Conservation (phyloP, 2,113 vertebrate species). For the Tragulus kanchil region DNA sequence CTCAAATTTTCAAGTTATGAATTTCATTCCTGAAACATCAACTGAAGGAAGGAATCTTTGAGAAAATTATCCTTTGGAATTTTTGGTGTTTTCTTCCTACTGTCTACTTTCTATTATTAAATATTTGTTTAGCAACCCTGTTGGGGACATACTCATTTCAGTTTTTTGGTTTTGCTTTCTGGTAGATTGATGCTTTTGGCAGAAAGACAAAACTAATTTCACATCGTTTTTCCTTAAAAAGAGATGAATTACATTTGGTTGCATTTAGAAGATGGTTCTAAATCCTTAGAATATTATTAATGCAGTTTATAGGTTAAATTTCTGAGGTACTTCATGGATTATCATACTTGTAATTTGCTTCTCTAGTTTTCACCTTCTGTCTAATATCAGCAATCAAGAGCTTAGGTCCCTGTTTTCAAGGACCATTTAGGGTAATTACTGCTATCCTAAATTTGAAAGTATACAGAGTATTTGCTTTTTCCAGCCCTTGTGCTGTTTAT, state of each 20-base stretch:
- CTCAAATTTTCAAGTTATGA: neutral
- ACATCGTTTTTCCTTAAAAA: conserved; percentile 18
- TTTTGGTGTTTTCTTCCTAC: neutral
- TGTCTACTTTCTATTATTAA: conserved; percentile 33
- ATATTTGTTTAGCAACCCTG: conserved; percentile 16
- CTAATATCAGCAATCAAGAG: neutral
- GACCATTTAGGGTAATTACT: neutral
- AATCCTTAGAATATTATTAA: neutral
- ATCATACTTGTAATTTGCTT: neutral
- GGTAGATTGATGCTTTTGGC: conserved; percentile 16
- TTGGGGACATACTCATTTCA: neutral
- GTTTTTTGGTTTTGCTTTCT: neutral
- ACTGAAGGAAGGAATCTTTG: neutral
- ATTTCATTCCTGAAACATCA: conserved; percentile 23
- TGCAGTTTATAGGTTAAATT: neutral
- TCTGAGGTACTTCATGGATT: neutral
- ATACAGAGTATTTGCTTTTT: neutral
- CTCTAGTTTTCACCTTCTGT: neutral
- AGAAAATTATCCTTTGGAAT: neutral
- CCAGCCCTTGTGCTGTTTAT: neutral
- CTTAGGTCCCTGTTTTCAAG: neutral
- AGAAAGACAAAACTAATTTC: neutral
- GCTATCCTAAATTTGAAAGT: neutral
- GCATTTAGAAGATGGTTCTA: neutral
- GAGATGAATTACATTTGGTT: neutral